A percentile compares a stretch with the other conserved stretches of the same genome.
These are phyloP conservation scores for Oceanites oceanicus DNA, from an alignment of 2,113 vertebrate genomes.

Conservation along the genomic window DNA sequence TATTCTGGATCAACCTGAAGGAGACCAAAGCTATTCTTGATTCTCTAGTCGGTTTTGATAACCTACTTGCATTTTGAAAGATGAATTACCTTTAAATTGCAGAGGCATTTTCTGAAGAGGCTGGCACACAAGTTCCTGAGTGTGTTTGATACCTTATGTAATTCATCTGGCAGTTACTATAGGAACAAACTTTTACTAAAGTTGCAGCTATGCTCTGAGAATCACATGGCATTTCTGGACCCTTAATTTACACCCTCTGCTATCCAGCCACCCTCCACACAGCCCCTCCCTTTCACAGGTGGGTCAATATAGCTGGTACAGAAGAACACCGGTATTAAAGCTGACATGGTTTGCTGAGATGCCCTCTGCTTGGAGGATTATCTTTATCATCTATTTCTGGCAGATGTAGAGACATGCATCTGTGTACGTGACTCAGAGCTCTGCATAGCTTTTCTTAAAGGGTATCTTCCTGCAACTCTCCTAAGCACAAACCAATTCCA, in stretches of 20 bases:
- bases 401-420: neutral
- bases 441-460: neutral
- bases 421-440: neutral
- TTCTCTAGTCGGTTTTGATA: neutral
- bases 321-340: neutral
- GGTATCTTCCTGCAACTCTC: neutral
- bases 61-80: neutral
- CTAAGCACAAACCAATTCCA: neutral
- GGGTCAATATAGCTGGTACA: neutral
- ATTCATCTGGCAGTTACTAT: constrained; percentile 27
- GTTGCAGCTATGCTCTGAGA: neutral
- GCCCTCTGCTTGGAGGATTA: neutral
- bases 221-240: neutral
- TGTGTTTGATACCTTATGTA: neutral
- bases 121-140: neutral
- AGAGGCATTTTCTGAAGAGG: neutral
- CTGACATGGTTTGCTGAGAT: neutral
- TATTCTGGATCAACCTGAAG: neutral
- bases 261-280: neutral
- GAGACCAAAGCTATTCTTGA: neutral
- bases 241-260: neutral
- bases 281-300: neutral
- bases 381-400: neutral
- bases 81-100: neutral
- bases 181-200: constrained; percentile 28